These are phyloP conservation scores for Sebastes itinus DNA, from an alignment of 2,797 vertebrate species.

Conservation along the genomic window DNA sequence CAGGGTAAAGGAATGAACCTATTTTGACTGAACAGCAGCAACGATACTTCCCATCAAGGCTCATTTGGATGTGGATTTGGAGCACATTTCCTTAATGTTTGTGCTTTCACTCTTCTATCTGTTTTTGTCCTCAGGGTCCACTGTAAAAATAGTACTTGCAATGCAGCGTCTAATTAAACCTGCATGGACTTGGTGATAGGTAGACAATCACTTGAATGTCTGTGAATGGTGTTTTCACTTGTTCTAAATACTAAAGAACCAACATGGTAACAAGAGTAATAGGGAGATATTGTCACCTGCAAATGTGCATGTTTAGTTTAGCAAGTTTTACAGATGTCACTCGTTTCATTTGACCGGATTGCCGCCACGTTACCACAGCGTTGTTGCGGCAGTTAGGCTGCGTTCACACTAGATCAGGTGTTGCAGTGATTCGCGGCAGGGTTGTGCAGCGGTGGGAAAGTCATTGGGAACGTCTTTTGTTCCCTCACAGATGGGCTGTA, in stretches of 20 bases:
- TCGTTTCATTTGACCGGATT: too few species aligned
- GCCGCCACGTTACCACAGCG: too few species aligned
- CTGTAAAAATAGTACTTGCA: background rate
- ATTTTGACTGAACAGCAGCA: background rate
- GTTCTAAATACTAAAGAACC: background rate
- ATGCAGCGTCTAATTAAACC: background rate
- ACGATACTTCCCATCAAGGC: background rate
- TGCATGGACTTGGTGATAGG: background rate
- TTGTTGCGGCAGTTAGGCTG: background rate
- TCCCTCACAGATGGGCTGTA: too few species aligned
- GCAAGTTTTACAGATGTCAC: too few species aligned
- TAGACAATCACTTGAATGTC: background rate
- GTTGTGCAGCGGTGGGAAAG: too few species aligned
- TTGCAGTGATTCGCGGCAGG: too few species aligned
- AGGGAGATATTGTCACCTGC: background rate
- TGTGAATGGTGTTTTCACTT: background rate
- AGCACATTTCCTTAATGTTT: constrained; percentile 14
- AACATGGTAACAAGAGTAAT: background rate
- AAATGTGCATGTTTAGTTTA: background rate
- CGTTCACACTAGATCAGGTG: background rate
- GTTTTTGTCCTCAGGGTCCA: background rate
- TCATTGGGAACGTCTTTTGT: too few species aligned
- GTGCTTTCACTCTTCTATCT: constrained; percentile 1
- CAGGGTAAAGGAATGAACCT: background rate
- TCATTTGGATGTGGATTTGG: background rate